phyloP scores from a whole-genome alignment of 23 tunicate genomes.

The Phallusia fumigata region DNA sequence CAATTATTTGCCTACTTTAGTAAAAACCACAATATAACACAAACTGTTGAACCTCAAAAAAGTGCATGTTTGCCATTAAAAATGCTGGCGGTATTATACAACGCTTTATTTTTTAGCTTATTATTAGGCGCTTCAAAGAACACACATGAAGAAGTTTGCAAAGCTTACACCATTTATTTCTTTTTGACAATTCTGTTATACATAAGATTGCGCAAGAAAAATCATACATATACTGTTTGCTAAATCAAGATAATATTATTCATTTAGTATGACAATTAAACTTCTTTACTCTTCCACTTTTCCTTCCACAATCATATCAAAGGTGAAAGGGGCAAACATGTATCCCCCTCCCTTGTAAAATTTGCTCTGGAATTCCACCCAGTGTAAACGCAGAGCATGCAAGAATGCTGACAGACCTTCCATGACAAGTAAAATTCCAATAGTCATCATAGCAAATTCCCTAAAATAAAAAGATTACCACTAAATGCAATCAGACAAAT shows the following conservation, averaged over 20 bases:
- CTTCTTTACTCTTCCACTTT: constrained; percentile 30
- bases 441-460: constrained; percentile 52
- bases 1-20: no score
- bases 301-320: constrained; percentile 36
- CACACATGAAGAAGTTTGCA: no score
- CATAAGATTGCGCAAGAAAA: no score
- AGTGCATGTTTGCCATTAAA: background rate
- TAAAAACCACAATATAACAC: no score
- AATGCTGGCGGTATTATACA: background rate
- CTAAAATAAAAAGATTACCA: constrained; percentile 9
- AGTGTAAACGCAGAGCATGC: constrained; percentile 82
- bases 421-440: constrained; percentile 68
- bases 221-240: no score
- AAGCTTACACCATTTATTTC: no score
- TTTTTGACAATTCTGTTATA: no score
- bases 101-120: background rate
- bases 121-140: background rate
- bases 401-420: constrained; percentile 88
- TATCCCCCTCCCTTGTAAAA: constrained; percentile 74
- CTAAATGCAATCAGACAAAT: background rate
- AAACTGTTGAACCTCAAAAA: no score
- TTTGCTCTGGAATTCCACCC: constrained; percentile 80
- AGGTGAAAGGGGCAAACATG: constrained; percentile 61
- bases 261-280: no score
- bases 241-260: no score